Evolutionary conservation across 2,113 vertebrate genomes (phyloP).

Genomic region (Prolemur simus): DNA sequence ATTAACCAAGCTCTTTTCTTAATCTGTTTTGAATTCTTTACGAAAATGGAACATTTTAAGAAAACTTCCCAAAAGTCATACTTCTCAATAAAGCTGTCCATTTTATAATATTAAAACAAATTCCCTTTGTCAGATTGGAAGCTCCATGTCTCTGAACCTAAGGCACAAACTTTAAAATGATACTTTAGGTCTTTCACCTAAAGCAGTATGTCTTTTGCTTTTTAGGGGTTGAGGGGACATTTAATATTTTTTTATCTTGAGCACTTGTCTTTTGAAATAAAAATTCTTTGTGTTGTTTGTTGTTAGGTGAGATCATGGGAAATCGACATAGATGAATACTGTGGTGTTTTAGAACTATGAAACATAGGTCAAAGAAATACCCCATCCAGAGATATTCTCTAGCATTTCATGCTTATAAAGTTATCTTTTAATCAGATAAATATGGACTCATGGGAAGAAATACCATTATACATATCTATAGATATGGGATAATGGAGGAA

Average conservation of each 20-base stretch:
- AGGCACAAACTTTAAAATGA: not conserved
- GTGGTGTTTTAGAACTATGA: not conserved
- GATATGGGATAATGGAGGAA: not conserved
- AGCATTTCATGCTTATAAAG: not conserved
- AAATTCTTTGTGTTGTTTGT: not conserved
- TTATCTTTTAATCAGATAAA: not conserved
- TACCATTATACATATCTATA: not conserved
- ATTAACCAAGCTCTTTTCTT: not conserved
- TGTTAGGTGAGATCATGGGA: not conserved
- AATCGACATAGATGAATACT: not conserved
- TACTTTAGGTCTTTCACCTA: not conserved
- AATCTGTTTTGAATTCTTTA: not conserved
- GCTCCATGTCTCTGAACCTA: not conserved
- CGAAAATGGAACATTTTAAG: not conserved
- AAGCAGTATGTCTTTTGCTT: not conserved
- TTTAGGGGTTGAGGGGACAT: not conserved
- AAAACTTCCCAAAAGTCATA: not conserved
- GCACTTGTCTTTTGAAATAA: not conserved
- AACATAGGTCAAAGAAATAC: not conserved
- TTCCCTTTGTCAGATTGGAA: not conserved
- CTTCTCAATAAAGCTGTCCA: not conserved
- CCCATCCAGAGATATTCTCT: not conserved
- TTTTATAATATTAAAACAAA: not conserved
- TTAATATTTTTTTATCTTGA: not conserved
- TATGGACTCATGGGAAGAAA: not conserved